Percentiles rank a stretch among this genome's conserved stretches.
Conservation (phyloP, 2,888 invertebrate genomes). For the Tipula helvola region DNA sequence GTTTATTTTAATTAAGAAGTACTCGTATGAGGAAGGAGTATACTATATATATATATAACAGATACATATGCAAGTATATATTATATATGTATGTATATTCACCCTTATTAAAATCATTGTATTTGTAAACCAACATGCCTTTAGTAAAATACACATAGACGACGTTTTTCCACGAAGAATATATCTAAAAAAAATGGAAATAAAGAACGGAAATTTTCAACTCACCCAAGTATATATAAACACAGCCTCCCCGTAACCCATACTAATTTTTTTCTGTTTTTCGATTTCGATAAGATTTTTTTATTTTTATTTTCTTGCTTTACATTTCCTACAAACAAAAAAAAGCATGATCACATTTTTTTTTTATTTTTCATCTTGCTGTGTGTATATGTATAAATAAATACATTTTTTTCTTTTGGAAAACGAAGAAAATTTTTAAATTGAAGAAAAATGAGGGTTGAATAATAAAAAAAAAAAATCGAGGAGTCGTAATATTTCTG, state of each 20-base stretch:
- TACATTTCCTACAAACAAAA: slow-evolving; percentile 1
- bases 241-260: neutral
- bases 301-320: neutral
- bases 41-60: neutral
- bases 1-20: neutral
- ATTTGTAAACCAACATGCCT: neutral
- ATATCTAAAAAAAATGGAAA: neutral
- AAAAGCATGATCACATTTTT: neutral
- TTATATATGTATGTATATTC: neutral
- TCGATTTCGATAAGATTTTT: neutral
- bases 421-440: neutral
- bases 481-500: neutral
- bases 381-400: neutral
- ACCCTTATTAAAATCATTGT: neutral
- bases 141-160: neutral
- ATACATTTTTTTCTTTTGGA: neutral
- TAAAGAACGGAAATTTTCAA: neutral
- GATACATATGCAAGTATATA: neutral
- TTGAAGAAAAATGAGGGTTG: slow-evolving; percentile 1
- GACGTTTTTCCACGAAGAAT: neutral
- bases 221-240: neutral
- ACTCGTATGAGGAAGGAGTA: neutral
- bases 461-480: neutral
- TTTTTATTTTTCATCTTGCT: neutral
- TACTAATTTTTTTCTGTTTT: neutral